Evolutionary conservation across 2,113 vertebrate species (phyloP).

Genomic region (Chloroceryle aenea): DNA sequence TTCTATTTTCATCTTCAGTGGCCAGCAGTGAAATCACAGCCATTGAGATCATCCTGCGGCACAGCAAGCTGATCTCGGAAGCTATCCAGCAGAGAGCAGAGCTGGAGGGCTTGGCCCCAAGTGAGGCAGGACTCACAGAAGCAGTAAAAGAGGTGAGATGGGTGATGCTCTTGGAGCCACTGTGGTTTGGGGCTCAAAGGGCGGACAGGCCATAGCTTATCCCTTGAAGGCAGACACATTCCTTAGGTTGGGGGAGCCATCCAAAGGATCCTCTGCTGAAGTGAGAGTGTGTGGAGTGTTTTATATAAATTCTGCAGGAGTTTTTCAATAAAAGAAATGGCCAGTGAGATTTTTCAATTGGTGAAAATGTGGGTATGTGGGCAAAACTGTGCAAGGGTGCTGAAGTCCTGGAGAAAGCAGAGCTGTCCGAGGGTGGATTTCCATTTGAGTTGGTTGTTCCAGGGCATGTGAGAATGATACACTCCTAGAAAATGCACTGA

Average conservation of each 20-base stretch:
- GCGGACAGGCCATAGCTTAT: background rate
- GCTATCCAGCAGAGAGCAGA: slow-evolving; percentile 38
- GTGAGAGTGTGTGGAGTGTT: background rate
- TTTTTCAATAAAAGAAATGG: background rate
- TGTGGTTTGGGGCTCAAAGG: background rate
- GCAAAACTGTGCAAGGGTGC: background rate
- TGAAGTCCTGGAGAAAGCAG: background rate
- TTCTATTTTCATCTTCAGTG: slow-evolving; percentile 51
- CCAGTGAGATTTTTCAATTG: background rate
- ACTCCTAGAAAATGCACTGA: background rate
- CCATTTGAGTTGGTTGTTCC: background rate
- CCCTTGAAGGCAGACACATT: background rate
- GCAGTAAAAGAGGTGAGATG: slow-evolving; percentile 64
- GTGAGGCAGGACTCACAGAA: slow-evolving; percentile 48
- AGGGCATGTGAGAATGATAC: background rate
- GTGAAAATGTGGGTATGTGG: background rate
- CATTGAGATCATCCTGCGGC: slow-evolving; percentile 64
- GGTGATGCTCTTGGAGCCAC: background rate
- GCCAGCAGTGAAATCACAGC: slow-evolving; percentile 56
- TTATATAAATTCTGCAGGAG: background rate
- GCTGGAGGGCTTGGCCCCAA: background rate
- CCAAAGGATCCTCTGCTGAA: background rate
- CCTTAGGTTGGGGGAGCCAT: background rate
- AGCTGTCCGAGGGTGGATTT: background rate
- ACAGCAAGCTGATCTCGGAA: slow-evolving; percentile 64